These are phyloP conservation scores for Timandra comae DNA, from an alignment of 2,888 invertebrate genomes.

Conservation along the genomic window DNA sequence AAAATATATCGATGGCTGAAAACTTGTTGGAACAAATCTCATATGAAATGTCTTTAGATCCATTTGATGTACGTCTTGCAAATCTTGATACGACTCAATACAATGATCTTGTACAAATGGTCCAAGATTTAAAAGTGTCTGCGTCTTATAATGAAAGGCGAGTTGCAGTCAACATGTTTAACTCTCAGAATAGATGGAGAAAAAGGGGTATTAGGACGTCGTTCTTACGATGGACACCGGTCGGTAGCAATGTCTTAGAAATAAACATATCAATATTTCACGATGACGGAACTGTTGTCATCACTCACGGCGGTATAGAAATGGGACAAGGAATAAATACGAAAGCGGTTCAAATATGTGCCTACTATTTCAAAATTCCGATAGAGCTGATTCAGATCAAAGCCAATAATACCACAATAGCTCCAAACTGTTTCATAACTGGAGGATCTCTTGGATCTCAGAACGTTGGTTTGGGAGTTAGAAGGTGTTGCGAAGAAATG, in stretches of 20 bases:
- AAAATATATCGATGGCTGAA: constrained; percentile 74
- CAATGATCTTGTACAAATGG: constrained; percentile 52
- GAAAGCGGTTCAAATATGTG: constrained; percentile 80
- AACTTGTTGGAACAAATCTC: constrained; percentile 80
- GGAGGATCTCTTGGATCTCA: constrained; percentile 83
- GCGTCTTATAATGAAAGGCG: constrained; percentile 71
- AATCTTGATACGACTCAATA: constrained; percentile 55
- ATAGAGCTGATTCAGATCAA: constrained; percentile 80
- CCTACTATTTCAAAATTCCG: constrained; percentile 78
- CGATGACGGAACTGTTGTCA: constrained; percentile 75
- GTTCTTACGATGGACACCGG: constrained; percentile 76
- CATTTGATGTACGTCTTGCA: constrained; percentile 67
- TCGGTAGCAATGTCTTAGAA: constrained; percentile 40
- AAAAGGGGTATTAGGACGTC: constrained; percentile 80
- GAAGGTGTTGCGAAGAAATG: constrained; percentile 65
- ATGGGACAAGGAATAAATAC: constrained; percentile 85
- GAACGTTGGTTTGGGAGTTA: constrained; percentile 73
- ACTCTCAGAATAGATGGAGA: constrained; percentile 82
- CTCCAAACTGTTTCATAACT: constrained; percentile 79
- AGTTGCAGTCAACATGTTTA: constrained; percentile 67
- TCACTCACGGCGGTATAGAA: constrained; percentile 80
- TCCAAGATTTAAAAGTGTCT: constrained; percentile 66
- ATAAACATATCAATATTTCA: constrained; percentile 79
- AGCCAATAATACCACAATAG: constrained; percentile 75
- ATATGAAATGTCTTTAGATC: constrained; percentile 67